Evolutionary conservation across 35 echinoderm and acorn worm genomes (phyloP).

Genomic region (Ophioderma brevispina): DNA sequence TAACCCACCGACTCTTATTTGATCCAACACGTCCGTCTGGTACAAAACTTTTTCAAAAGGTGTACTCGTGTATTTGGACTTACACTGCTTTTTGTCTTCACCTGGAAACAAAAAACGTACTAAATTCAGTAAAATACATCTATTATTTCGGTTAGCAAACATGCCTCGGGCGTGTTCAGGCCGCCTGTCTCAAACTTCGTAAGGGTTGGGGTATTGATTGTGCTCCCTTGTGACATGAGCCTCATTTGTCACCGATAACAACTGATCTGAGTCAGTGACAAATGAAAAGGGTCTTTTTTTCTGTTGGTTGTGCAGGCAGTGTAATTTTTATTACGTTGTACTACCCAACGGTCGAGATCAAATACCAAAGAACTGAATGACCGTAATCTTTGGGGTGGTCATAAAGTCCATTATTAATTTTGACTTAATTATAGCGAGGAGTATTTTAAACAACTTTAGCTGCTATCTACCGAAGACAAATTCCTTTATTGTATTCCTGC

Average conservation of each 20-base stretch:
- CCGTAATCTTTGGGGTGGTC: background rate
- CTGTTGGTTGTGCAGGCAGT: background rate
- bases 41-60: slow-evolving; percentile 1
- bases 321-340: background rate
- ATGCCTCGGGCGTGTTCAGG: background rate
- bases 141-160: background rate
- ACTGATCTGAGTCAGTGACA: background rate
- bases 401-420: too few species aligned
- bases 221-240: background rate
- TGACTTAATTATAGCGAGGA: too few species aligned
- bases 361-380: background rate
- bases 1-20: background rate
- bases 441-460: too few species aligned
- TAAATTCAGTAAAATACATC: background rate
- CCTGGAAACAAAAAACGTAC: background rate
- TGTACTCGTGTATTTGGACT: background rate
- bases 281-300: background rate
- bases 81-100: background rate
- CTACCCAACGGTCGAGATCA: background rate
- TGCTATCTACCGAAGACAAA: too few species aligned
- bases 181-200: background rate
- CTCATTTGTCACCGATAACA: background rate
- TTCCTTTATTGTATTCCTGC: too few species aligned
- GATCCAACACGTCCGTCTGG: background rate
- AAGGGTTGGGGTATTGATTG: background rate